Base-by-base conservation (phyloP, 1,140 invertebrate species). In the Eumaeus atala region DNA sequence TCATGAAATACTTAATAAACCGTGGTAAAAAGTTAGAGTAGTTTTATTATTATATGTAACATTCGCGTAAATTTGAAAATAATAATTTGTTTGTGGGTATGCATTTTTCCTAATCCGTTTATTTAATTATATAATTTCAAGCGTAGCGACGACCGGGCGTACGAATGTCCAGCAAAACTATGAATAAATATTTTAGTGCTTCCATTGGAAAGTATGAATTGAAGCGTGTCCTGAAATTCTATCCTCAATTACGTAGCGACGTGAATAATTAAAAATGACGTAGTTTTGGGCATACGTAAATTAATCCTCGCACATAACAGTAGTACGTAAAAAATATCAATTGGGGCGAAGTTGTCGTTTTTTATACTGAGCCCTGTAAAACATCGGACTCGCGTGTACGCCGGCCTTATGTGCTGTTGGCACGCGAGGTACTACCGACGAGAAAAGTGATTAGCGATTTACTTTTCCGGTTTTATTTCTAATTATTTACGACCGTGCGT, bases 251-350 rank as follows among this genome's bases (percentile, higher is more conserved):
- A 44, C 40, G 40, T 16, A n/a, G 40, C 14, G 40, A 44, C 40
- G 14, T 12, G 40, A 44, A 53, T 53, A 53, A 53, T 53, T 53
- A 53, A 53, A 52, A 53, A 51, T 51, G 53, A 47, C 52, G 48
- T 55, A 55, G 51, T 53, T 59, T 55, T 53, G n/a, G 51, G 51
- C 51, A 42, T 28, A 40, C 42, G 38, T 53, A 67, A 69, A 70
- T 70, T 67, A 67, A 70, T 70, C 64, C 61, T 35, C 38, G 51
- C 62, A 73, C 61, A 70, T 74, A 74, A 76, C 75, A 74, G 75
- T 72, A 74, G 77, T 81, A 68, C 60, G 68, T 67, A 70, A 70
- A 73, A n/a, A 79, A 74, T 79, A 82, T 82, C 78, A 79, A 82
- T 82, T 78, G 76, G 72, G 73, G 63, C 62, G 65, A 58, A 67